phyloP scores from a whole-genome alignment of 2,797 vertebrate genomes.

The Mormyrops boulengeri region DNA sequence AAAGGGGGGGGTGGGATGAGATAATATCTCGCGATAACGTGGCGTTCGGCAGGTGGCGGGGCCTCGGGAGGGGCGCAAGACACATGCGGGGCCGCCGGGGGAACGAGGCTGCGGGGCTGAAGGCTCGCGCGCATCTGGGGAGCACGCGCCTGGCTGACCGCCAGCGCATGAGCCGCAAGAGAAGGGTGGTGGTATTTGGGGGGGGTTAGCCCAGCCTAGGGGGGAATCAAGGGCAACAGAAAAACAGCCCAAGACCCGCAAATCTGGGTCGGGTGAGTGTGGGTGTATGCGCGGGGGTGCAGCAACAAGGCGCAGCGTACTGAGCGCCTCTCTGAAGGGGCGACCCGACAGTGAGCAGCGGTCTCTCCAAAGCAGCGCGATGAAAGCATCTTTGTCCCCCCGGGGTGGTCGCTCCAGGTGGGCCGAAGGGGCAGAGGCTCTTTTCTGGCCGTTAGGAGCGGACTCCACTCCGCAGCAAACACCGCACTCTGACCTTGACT shows the following conservation, averaged over 20 bases:
- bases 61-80: not conserved
- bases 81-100: not conserved
- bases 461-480: constrained; percentile 8
- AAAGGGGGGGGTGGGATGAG: not conserved
- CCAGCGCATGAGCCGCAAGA: not conserved
- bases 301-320: not conserved
- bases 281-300: constrained; percentile 16
- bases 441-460: not conserved
- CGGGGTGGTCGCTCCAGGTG: constrained; percentile 35
- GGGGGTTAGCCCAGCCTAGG: not conserved
- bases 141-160: not conserved
- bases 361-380: not conserved
- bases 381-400: constrained; percentile 40
- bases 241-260: constrained; percentile 22
- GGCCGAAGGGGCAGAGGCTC: not conserved
- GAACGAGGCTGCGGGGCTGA: not conserved
- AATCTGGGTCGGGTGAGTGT: constrained; percentile 27
- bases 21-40: not conserved
- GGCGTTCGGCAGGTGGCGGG: not conserved
- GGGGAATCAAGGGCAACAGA: constrained; percentile 21
- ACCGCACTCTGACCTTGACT: constrained; percentile 21
- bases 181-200: not conserved
- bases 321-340: constrained; percentile 23
- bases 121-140: not conserved
- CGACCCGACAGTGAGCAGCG: not conserved